phyloP scores from a whole-genome alignment of 2,797 vertebrate species.

The Onychomys leucogaster region DNA sequence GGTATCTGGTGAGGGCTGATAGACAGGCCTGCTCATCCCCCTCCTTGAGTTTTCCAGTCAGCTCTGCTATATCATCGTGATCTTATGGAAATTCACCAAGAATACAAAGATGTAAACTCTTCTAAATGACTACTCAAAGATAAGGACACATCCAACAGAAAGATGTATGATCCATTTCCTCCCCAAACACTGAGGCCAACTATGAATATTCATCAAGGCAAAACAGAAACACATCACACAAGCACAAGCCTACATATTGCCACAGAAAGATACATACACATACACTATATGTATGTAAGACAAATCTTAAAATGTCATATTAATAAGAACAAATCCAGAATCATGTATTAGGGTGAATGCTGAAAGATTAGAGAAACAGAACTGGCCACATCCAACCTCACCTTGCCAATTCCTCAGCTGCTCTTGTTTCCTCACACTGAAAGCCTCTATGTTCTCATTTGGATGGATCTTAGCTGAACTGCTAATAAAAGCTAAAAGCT shows the following conservation, averaged over 20 bases:
- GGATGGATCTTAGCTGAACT: no score
- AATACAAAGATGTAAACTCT: neutral
- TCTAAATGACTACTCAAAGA: neutral
- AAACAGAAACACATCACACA: neutral
- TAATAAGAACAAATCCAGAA: no score
- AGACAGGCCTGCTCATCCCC: neutral
- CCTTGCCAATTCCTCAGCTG: no score
- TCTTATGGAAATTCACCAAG: neutral
- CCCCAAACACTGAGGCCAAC: neutral
- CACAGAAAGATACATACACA: neutral
- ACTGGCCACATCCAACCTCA: no score
- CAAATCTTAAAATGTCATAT: no score
- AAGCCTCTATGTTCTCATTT: no score
- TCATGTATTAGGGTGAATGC: no score
- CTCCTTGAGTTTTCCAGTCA: neutral
- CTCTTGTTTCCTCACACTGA: no score
- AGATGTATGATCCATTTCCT: neutral
- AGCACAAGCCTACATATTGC: neutral
- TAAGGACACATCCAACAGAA: neutral
- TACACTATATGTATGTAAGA: no score
- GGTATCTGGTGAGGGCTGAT: neutral
- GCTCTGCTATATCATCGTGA: neutral
- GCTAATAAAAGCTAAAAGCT: no score
- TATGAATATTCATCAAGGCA: neutral
- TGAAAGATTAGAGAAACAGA: no score